Base-by-base conservation (phyloP, 2,113 vertebrate species). In the Dendrocopos noguchii region DNA sequence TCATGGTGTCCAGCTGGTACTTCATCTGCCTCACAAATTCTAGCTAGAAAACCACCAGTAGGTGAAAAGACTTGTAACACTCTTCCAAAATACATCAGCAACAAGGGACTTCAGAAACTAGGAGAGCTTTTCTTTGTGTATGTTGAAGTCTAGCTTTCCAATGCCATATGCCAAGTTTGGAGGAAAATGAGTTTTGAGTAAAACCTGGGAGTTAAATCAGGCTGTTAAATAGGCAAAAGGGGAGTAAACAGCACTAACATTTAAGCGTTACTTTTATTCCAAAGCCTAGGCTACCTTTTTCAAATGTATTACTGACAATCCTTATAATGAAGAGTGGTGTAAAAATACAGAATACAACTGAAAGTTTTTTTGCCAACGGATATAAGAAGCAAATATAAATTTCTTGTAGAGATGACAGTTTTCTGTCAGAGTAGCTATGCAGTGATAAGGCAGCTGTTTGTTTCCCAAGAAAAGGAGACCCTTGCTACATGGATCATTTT, bases 401-500 rank as follows among this genome's bases (percentile, higher is more conserved):
- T 95, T 92, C 52, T 88, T 81, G 50, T 93, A 84, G 63, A 95
- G 79, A 97, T 90, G 95, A 93, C 95, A 97, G 64, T 75, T 92
- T 96, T 94, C 95, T 96, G 96, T 94, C 91, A 96, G 64, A 24
- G 47, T 74, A 91, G 96, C 84, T 94, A 94, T 77, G 95, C 88
- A 94, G 79, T 28, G 95, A 95, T 95, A 97, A 97, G 96, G 97
- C 97, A 98, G 97, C 96, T 98, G 97, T 97, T 98, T 97, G 86
- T 95, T 98, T 97, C 97, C 94, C 90, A 96, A 80, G 92, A 94
- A 98, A 98, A 97, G 96, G 82, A 97, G 98, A 97, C 95, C 97
- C 95, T 87, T 84, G 95, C 94, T 98, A 96, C 97, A 98, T 80
- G 97, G 97, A 98, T 98, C 97, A 97, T 97, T 98, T 97, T 98